Evolutionary conservation across 2,113 vertebrate species (phyloP).

Genomic region (Halichoerus grypus): DNA sequence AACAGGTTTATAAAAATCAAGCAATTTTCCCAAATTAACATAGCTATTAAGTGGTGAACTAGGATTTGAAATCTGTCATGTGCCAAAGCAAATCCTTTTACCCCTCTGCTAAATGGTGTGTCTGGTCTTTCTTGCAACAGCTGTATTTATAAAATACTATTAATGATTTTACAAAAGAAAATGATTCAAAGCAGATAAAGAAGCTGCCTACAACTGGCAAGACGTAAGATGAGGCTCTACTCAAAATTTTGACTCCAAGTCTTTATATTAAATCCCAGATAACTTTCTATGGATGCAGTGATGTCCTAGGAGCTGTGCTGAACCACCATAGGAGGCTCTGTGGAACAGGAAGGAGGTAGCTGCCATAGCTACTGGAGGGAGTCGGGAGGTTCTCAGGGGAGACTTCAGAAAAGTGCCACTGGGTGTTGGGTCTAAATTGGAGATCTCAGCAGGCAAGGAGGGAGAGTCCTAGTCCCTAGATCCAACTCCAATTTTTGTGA

Average conservation of each 20-base stretch:
- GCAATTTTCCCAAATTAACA: background rate
- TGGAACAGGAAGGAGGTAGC: background rate
- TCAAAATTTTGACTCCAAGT: background rate
- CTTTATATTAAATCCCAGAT: background rate
- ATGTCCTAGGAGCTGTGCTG: background rate
- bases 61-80: background rate
- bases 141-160: background rate
- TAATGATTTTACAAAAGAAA: background rate
- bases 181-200: background rate
- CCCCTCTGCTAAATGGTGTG: background rate
- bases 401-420: background rate
- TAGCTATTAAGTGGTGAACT: background rate
- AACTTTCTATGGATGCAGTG: background rate
- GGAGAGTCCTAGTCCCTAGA: background rate
- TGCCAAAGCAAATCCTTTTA: background rate
- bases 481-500: background rate
- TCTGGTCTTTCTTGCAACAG: background rate
- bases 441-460: background rate
- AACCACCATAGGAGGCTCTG: background rate
- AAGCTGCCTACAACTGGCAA: background rate
- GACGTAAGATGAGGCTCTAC: background rate
- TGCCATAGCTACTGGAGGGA: background rate
- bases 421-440: background rate
- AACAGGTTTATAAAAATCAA: constrained; percentile 7
- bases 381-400: background rate